Conservation (phyloP, 2,888 invertebrate genomes). For the Chaetogeoica ovagalla region DNA sequence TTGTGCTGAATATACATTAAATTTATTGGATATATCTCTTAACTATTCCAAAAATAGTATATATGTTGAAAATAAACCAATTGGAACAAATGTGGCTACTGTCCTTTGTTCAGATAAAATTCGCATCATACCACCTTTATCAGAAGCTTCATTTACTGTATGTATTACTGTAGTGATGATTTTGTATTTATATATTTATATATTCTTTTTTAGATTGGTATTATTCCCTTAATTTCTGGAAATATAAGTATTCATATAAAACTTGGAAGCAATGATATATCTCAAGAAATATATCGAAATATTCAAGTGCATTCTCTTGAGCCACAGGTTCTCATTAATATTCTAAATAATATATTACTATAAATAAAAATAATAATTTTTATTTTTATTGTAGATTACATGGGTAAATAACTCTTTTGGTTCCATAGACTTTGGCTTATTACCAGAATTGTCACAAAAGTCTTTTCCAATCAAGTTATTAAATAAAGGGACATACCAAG, state of each 20-base stretch:
- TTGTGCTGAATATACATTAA: conserved; percentile 22
- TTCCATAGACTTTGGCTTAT: conserved; percentile 47
- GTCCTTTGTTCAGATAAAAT: conserved; percentile 39
- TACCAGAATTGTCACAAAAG: conserved; percentile 45
- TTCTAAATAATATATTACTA: not conserved
- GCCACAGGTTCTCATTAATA: conserved; percentile 10
- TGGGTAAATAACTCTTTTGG: conserved; percentile 45
- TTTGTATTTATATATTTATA: not conserved
- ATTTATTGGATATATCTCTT: conserved; percentile 21
- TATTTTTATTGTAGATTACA: conserved; percentile 24
- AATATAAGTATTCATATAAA: conserved; percentile 35
- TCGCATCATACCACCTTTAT: conserved; percentile 16
- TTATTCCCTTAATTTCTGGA: conserved; percentile 40
- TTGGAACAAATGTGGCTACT: conserved; percentile 21
- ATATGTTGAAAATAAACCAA: conserved; percentile 20
- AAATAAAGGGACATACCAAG: conserved; percentile 46
- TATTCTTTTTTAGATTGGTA: conserved; percentile 39
- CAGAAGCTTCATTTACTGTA: conserved; percentile 45
- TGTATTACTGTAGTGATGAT: not conserved
- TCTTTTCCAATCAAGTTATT: conserved; percentile 41
- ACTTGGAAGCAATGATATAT: conserved; percentile 32
- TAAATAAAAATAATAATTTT: not conserved
- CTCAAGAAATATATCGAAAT: conserved; percentile 43
- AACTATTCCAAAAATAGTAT: not conserved
- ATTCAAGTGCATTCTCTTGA: conserved; percentile 32